Conservation (phyloP, 2,888 invertebrate species). For the Theretra japonica region DNA sequence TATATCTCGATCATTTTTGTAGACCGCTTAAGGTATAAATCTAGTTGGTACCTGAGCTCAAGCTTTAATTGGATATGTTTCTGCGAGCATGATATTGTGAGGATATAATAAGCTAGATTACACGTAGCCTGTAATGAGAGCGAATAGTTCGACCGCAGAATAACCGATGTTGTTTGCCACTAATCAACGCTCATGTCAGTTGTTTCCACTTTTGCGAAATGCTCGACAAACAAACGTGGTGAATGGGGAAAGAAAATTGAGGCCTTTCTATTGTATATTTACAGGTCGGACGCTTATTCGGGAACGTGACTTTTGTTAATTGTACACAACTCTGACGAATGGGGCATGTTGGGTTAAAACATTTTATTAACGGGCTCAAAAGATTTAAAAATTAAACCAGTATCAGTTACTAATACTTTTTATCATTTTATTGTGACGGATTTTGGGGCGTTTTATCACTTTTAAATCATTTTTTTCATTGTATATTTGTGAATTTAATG, state of each 20-base stretch:
- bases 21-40: not conserved
- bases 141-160: constrained; percentile 36
- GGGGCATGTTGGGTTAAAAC: too few species aligned
- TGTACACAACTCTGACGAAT: not conserved
- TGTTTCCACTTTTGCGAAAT: constrained; percentile 10
- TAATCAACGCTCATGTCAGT: constrained; percentile 29
- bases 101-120: constrained; percentile 37
- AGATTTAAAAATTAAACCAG: too few species aligned
- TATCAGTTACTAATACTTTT: too few species aligned
- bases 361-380: too few species aligned
- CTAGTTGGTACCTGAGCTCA: not conserved
- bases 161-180: constrained; percentile 35
- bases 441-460: too few species aligned
- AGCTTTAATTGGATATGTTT: constrained; percentile 34
- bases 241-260: constrained; percentile 26
- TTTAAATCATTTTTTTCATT: too few species aligned
- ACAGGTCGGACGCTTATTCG: not conserved
- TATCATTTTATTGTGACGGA: too few species aligned
- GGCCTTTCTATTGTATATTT: constrained; percentile 13
- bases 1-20: not conserved
- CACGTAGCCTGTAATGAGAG: constrained; percentile 35
- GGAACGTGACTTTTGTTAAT: constrained; percentile 10
- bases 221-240: not conserved
- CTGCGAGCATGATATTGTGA: constrained; percentile 28
- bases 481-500: too few species aligned